Conservation (phyloP, 2,888 invertebrate genomes). For the Lapara coniferarum region DNA sequence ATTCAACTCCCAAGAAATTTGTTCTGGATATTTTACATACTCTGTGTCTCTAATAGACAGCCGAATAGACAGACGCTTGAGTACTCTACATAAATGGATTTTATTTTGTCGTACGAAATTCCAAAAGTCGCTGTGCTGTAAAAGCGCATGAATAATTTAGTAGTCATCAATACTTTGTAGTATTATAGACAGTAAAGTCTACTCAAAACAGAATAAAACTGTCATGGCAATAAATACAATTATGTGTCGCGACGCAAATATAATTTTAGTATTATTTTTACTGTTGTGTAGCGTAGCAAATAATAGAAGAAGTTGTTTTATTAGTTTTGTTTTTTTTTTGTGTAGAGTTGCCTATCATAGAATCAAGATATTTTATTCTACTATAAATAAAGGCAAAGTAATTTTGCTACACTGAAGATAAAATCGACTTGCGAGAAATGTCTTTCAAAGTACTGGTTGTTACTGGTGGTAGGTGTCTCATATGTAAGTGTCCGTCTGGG, state of each 20-base stretch:
- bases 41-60: neutral
- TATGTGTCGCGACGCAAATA: slow-evolving; percentile 3
- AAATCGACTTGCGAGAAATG: neutral
- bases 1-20: too few relatives aligned
- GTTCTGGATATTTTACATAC: too few relatives aligned
- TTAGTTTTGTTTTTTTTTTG: too few relatives aligned
- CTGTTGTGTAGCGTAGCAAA: too few relatives aligned
- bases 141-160: slow-evolving; percentile 14
- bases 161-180: neutral
- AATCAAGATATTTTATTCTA: too few relatives aligned
- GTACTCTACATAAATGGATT: neutral
- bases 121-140: slow-evolving; percentile 3
- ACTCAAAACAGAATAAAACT: neutral
- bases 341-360: too few relatives aligned
- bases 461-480: too few relatives aligned
- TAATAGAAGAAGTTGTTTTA: too few relatives aligned
- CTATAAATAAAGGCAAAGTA: too few relatives aligned
- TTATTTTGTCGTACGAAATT: neutral
- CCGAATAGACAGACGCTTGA: neutral
- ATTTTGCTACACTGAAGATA: too few relatives aligned
- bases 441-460: too few relatives aligned
- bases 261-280: neutral
- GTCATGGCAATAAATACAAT: slow-evolving; percentile 8
- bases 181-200: neutral
- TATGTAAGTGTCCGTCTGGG: too few relatives aligned